Conservation (phyloP, 2,113 vertebrate species). For the Dipodomys ordii region DNA sequence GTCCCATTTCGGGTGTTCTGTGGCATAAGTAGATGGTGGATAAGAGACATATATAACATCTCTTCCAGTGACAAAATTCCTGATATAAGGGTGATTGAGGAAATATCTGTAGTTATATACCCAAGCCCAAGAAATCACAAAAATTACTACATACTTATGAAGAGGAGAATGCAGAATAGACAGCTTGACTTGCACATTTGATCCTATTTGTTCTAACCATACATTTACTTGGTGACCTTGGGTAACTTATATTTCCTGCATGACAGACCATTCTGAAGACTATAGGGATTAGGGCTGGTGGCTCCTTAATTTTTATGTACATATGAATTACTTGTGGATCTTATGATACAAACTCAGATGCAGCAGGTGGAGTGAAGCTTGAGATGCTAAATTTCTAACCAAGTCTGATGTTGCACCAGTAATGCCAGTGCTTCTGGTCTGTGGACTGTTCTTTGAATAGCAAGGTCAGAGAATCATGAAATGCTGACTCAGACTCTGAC, state of each 20-base stretch:
- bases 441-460: neutral
- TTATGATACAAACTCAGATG: neutral
- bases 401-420: neutral
- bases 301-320: neutral
- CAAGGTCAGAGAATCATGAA: neutral
- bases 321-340: neutral
- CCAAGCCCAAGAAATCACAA: neutral
- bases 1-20: neutral
- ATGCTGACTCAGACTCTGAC: neutral
- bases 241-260: neutral
- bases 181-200: neutral
- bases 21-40: neutral
- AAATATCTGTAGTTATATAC: neutral
- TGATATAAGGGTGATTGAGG: neutral
- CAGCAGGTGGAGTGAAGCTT: neutral
- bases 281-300: neutral
- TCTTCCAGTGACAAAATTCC: neutral
- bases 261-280: constrained; percentile 47
- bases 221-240: constrained; percentile 4
- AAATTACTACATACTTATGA: neutral
- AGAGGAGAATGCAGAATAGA: neutral
- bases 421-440: neutral
- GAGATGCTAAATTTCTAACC: neutral
- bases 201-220: neutral
- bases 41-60: neutral